Base-by-base conservation (phyloP, 2,888 invertebrate species). In the Hetaerina titia region DNA sequence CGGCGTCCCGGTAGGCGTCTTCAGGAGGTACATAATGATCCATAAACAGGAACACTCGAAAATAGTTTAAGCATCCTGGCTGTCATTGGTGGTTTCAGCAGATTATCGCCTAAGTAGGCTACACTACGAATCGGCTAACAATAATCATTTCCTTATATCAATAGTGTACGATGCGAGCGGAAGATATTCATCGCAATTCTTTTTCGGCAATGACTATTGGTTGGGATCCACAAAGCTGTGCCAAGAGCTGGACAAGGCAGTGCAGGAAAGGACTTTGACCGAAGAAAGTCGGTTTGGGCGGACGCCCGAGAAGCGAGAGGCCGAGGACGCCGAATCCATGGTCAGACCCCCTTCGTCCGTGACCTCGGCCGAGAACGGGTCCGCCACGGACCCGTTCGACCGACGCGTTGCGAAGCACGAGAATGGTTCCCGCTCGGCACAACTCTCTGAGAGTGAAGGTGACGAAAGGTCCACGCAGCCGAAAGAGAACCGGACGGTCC, bases 151-250 rank as follows among this genome's bases (percentile, higher is more conserved):
- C 95, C 95, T 95, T 96, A 96, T 95, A 95, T 92, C 97, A 97
- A 57, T 97, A 98, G 98, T 98, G 96, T 98, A 97, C 96, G 98
- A 98, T 96, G 98, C 98, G 0, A 98, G 98, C 13, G 98, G 98
- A 89, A 98, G 98, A 96, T 98, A 98, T 97, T 98, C 98, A 22
- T 97, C 98, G 17, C 98, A 98, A 96, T 97, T 98, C 96, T 97
- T 98, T 96, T 98, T 98, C 96, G 98, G 98, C 25, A 98, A 98
- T 96, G 98, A 98, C 96, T 98, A 98, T 97, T 98, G 98, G 98
- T 96, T 98, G 96, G 98, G 98, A 8, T 98, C 98, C 90, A 97
- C 97, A 95, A 97, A 97, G 92, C 97, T 98, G 87, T 98, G 98
- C 96, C 96, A 97, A 57, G 98, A 98, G 96, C 97, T 98, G 96